Conservation (phyloP, 2,113 vertebrate species). For the Notechis scutatus region DNA sequence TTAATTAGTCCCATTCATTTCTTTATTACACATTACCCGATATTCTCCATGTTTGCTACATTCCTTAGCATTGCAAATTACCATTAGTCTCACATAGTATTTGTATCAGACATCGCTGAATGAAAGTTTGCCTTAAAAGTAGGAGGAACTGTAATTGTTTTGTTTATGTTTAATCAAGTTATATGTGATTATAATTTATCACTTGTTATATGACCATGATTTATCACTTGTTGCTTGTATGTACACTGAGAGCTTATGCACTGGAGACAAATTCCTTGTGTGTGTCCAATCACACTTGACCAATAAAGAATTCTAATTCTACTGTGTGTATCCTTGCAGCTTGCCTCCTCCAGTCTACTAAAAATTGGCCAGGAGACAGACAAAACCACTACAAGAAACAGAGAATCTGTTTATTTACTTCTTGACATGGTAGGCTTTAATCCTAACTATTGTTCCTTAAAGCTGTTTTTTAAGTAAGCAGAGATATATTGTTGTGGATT, state of each 20-base stretch:
- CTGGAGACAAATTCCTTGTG: neutral
- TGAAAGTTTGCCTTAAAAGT: neutral
- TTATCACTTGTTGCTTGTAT: neutral
- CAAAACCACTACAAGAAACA: slow-evolving; percentile 95
- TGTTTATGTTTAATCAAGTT: neutral
- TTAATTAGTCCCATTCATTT: neutral
- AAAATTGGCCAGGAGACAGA: slow-evolving; percentile 99
- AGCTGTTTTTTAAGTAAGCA: neutral
- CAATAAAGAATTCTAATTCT: neutral
- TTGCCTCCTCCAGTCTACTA: slow-evolving; percentile 94
- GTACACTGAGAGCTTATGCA: neutral
- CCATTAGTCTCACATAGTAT: neutral
- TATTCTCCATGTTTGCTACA: neutral
- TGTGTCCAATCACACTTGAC: neutral
- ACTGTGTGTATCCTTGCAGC: slow-evolving; percentile 66
- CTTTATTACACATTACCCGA: neutral
- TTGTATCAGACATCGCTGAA: neutral
- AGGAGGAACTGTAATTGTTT: neutral
- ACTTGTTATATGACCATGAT: neutral
- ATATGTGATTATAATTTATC: neutral
- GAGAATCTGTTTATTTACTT: slow-evolving; percentile 96
- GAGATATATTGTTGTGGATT: neutral
- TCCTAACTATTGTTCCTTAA: slow-evolving; percentile 3
- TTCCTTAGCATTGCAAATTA: neutral
- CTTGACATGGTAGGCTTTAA: slow-evolving; percentile 91